These are phyloP conservation scores for Synanthedon myopaeformis DNA, from an alignment of 2,888 invertebrate species.

Conservation along the genomic window DNA sequence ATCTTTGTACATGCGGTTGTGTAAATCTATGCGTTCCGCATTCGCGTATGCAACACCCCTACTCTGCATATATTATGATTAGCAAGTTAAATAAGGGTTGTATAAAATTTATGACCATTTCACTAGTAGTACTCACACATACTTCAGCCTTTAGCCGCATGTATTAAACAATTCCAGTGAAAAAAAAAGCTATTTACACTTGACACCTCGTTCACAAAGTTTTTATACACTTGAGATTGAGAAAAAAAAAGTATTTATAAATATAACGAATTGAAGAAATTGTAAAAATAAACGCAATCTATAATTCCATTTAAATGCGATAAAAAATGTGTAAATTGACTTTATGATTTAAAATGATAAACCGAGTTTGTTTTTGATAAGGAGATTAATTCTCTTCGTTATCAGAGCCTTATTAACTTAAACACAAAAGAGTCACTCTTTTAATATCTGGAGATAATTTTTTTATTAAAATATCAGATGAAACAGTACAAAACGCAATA, in stretches of 20 bases:
- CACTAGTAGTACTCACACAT: constrained; percentile 74
- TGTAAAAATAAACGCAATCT: background rate
- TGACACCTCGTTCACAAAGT: constrained; percentile 21
- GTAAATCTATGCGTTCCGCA: no score
- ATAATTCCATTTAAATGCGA: background rate
- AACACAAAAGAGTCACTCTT: no score
- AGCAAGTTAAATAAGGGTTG: no score
- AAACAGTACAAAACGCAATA: no score
- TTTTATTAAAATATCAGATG: no score
- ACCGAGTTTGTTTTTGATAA: background rate
- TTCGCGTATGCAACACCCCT: no score
- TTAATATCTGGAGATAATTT: no score
- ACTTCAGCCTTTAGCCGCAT: constrained; percentile 78
- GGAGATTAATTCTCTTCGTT: background rate
- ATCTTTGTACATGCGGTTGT: no score
- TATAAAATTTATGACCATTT: no score
- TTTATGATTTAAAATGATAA: background rate
- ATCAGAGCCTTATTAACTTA: no score
- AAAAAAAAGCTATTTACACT: constrained; percentile 55
- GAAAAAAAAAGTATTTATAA: background rate
- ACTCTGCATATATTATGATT: no score
- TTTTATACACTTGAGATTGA: constrained; percentile 42
- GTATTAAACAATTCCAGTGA: constrained; percentile 49
- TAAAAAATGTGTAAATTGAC: background rate
- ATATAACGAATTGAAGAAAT: background rate